Conservation (phyloP, 2,113 vertebrate species). For the Perca fluviatilis region DNA sequence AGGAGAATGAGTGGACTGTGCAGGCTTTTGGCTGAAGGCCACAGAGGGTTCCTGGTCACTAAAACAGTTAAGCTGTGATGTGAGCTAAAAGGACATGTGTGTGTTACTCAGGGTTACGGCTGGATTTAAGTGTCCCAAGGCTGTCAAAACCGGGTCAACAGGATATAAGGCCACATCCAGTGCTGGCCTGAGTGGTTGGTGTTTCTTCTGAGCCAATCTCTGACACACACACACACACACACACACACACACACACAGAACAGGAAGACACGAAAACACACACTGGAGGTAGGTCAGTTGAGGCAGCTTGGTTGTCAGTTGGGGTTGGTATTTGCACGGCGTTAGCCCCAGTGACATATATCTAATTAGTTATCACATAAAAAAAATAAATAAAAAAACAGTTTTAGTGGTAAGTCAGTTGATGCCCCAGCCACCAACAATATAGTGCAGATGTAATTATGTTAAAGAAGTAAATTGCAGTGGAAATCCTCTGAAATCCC, state of each 20-base stretch:
- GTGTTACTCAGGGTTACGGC: conserved; percentile 53
- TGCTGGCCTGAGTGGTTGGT: conserved; percentile 37
- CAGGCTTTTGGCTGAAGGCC: conserved; percentile 43
- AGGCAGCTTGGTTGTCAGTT: conserved; percentile 16
- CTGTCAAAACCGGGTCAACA: conserved; percentile 76
- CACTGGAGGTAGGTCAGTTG: conserved; percentile 27
- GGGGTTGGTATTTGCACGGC: neutral
- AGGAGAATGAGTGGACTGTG: neutral
- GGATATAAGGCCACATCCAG: conserved; percentile 72
- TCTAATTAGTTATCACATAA: neutral
- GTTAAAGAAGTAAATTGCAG: neutral
- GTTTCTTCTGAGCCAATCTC: conserved; percentile 65
- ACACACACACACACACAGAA: neutral
- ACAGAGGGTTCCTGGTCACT: neutral
- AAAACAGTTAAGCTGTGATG: conserved; percentile 47
- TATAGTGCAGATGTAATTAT: neutral
- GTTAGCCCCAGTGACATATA: neutral
- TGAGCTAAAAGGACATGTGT: conserved; percentile 61
- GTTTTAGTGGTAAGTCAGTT: neutral
- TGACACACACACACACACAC: conserved; percentile 29
- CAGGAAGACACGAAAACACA: conserved; percentile 32
- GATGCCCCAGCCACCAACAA: neutral
- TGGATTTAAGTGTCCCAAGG: conserved; percentile 71
- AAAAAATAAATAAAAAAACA: neutral
- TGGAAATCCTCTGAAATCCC: neutral